Base-by-base conservation (phyloP, 2,113 vertebrate species). In the Paracanthobrama guichenoti region DNA sequence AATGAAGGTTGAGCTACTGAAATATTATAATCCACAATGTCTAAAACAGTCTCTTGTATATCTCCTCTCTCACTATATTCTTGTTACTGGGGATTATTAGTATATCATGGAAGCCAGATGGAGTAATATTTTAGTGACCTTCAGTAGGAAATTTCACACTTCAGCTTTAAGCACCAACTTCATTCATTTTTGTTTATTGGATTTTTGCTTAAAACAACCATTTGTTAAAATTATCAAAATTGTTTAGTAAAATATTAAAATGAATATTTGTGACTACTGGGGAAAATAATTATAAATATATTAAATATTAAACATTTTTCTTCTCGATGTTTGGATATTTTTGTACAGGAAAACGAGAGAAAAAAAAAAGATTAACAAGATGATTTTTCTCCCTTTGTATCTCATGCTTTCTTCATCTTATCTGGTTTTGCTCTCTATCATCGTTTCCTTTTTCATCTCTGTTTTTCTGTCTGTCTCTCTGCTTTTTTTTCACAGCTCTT, bases 91-190 rank as follows among this genome's bases (percentile, higher is more conserved):
- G 67, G 69, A 83, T 74, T 73, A 83, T 60, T 62, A 60, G 81
- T 55, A 59, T 46, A 60, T 73, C 81, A 82, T 13, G 53, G 53
- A 35, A 46, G 81, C n/a, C 57, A 18, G 69, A 62, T 46, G 60
- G 69, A 82, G 74, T 60, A 22, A 44, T 78, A 78, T 78, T 78
- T 74, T 39, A 83, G 16, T 83, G 55, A 83, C 69, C 69, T 82
- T 76, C 53, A 55, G 18, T 22, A 6, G 8, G 53, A 42, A 11
- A 71, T 3, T 3, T 71, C 35, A 20, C 64, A 22, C 20, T 69
- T 69, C 20, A 22, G 16, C 10, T 67, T 67, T 67, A 35, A 67
- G 0, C 64, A 35, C 31, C 3, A 39, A 69, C 31, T 35, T 66
- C 16, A 35, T 67, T 35, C 0, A 10, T 5, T 64, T 64, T 6